Conservation (phyloP, 2,888 invertebrate species). For the Phortica okadai region DNA sequence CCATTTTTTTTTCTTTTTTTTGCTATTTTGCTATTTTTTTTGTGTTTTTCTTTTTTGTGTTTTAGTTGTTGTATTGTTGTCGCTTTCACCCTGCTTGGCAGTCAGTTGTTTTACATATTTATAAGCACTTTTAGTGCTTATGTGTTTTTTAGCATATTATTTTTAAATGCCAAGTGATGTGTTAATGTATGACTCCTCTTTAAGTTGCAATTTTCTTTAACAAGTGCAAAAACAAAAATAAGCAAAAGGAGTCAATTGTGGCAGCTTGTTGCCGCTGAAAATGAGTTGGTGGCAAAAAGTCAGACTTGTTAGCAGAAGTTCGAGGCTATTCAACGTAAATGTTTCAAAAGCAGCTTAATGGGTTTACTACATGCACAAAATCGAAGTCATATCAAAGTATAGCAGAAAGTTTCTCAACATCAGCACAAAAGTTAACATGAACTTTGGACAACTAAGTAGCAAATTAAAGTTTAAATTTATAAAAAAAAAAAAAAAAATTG, state of each 20-base stretch:
- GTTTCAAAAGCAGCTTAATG: no score
- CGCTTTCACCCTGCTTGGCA: slow-evolving; percentile 40
- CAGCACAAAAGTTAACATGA: no score
- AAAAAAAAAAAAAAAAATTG: slow-evolving; percentile 55
- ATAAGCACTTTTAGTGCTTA: slow-evolving; percentile 25
- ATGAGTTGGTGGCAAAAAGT: not conserved
- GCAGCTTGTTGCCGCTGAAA: not conserved
- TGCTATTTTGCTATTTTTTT: not conserved
- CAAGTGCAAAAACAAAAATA: not conserved
- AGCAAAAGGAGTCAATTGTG: not conserved
- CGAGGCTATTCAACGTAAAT: no score
- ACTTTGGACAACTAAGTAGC: no score
- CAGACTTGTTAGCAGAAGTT: slow-evolving; percentile 49
- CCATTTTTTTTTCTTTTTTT: not conserved
- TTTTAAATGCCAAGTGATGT: slow-evolving; percentile 31
- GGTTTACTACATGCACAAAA: no score
- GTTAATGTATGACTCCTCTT: slow-evolving; percentile 28
- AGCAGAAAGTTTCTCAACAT: no score
- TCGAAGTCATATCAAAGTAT: no score
- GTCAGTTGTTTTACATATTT: slow-evolving; percentile 20
- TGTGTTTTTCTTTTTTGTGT: not conserved
- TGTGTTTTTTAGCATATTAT: slow-evolving; percentile 26
- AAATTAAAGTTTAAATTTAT: no score
- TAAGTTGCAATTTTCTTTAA: slow-evolving; percentile 20
- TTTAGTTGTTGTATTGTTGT: slow-evolving; percentile 35